phyloP scores from a whole-genome alignment of 1,140 invertebrate genomes.

The Zaprionus kolodkinae region DNA sequence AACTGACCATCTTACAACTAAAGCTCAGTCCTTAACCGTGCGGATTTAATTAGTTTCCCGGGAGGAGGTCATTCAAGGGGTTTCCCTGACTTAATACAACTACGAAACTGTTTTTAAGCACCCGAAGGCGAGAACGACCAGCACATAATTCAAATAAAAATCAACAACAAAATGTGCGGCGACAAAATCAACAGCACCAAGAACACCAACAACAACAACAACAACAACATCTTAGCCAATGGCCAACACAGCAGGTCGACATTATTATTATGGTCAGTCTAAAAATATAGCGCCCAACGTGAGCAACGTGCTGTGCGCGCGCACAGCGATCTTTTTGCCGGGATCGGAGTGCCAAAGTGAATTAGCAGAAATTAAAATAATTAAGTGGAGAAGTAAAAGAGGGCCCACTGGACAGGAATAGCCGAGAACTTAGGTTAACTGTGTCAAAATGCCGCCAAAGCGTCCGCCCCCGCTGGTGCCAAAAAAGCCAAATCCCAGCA shows the following conservation, averaged over 20 bases:
- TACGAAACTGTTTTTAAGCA: conserved; percentile 44
- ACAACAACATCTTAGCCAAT: conserved; percentile 37
- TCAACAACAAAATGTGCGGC: conserved; percentile 51
- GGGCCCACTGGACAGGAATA: not conserved
- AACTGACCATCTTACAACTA: too few relatives aligned
- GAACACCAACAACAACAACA: conserved; percentile 49
- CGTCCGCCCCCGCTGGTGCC: conserved; percentile 84
- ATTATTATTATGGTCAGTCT: conserved; percentile 80
- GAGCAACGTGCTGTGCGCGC: conserved; percentile 49
- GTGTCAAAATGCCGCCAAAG: conserved; percentile 69
- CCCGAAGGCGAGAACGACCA: conserved; percentile 70
- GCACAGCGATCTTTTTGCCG: conserved; percentile 21
- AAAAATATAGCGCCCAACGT: conserved; percentile 76
- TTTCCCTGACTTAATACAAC: conserved; percentile 25
- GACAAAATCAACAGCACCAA: conserved; percentile 41
- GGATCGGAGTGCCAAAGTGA: conserved; percentile 32
- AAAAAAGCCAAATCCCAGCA: conserved; percentile 88
- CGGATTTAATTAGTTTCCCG: not conserved
- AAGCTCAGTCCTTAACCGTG: not conserved
- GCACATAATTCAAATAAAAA: conserved; percentile 73
- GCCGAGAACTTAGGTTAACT: conserved; percentile 3
- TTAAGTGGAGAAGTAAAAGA: not conserved
- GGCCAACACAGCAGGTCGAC: conserved; percentile 60
- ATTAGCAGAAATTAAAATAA: conserved; percentile 17
- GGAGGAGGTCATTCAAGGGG: conserved; percentile 42